Percentiles rank a stretch among this genome's conserved stretches.
Conservation (phyloP, 2,113 vertebrate genomes). For the Ia io region DNA sequence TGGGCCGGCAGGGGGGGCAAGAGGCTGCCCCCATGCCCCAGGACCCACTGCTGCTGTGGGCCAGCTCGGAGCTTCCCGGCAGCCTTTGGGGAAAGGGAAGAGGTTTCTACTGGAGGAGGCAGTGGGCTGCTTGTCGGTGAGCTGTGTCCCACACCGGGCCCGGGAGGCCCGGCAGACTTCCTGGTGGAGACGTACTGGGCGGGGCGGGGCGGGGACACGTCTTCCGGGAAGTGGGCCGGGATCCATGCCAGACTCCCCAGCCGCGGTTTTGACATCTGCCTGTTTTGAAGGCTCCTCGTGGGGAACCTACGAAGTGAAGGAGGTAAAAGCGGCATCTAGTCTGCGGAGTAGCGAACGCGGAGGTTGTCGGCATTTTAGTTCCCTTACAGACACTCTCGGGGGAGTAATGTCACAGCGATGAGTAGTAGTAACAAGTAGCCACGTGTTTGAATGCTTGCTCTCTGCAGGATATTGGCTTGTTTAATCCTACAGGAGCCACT, state of each 20-base stretch:
- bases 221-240: not conserved
- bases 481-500: rapidly evolving
- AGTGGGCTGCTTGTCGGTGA: not conserved
- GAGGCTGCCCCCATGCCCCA: rapidly evolving
- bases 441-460: rapidly evolving
- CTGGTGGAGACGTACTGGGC: rapidly evolving
- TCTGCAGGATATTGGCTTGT: rapidly evolving
- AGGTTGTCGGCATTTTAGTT: rapidly evolving
- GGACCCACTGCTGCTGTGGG: not conserved
- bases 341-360: rapidly evolving
- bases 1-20: not conserved
- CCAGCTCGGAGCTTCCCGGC: not conserved
- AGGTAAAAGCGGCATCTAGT: rapidly evolving
- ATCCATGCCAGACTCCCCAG: not conserved
- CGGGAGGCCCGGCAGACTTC: rapidly evolving
- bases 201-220: rapidly evolving
- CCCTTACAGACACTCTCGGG: rapidly evolving
- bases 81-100: not conserved
- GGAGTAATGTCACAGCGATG: rapidly evolving
- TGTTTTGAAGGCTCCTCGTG: not conserved
- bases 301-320: rapidly evolving
- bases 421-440: rapidly evolving
- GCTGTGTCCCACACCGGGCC: not conserved
- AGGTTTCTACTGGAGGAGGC: not conserved
- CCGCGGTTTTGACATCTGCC: rapidly evolving